Base-by-base conservation (phyloP, 2,113 vertebrate species). In the Syngnathus floridae region DNA sequence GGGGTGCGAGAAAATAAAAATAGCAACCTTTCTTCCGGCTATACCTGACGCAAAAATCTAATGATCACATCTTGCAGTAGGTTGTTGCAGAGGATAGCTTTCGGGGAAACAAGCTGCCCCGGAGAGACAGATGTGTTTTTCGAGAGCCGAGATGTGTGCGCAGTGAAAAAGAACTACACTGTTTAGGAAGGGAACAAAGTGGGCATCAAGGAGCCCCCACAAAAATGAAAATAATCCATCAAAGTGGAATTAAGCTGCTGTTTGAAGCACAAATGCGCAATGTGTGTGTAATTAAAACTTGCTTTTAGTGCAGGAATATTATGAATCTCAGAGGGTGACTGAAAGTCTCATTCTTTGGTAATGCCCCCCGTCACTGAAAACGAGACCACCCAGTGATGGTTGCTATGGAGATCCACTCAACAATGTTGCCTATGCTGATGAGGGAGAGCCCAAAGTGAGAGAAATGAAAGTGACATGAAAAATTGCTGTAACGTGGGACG, bases 381-480 rank as follows among this genome's bases (percentile, higher is more conserved):
- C 31, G 36, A 45, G 81, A 82, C 78, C 73, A 85, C 83, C 75
- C 79, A 75, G 56, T 6, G 56, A 72, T 36, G 43, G 74, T 79
- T 80, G 67, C 74, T 76, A 82, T 77, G 79, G 83, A 80, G 82
- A 82, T 70, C 45, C 11, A 2, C 73, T 74, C 64, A 78, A 84
- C 75, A 86, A 81, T 84, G 75, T 69, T 46, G 22, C 22, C 52
- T 69, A 31, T 37, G 1, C 62, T 46, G 17, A 8, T 26, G 58
- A 63, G 63, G 69, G 54, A 48, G 61, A 70, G 43, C 55, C 62
- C 48, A 65, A 66, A 71, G 37, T 71, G 61, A 74, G 71, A 55
- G 72, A 73, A 83, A 65, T 78, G 48, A 66, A 77, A 73, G 75
- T 72, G 75, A 80, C 61, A 11, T 38, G 26, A 10, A 65, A 76